phyloP scores from a whole-genome alignment of 2,113 vertebrate species.

The Sminthopsis crassicaudata region DNA sequence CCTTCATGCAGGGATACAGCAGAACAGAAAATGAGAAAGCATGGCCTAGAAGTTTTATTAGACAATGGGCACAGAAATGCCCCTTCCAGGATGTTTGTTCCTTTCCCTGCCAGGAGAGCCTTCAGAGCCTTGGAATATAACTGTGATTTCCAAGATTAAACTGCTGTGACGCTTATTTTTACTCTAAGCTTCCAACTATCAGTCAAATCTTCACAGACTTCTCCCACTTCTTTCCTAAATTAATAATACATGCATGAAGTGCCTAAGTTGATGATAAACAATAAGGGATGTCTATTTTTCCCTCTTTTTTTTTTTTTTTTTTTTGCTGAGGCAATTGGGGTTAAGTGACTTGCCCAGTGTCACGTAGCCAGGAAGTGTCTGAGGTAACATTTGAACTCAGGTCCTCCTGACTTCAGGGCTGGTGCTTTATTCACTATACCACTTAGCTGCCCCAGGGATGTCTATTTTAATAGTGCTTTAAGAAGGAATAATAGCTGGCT shows the following conservation, averaged over 20 bases:
- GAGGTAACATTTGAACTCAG: too few species aligned
- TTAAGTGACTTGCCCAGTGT: too few species aligned
- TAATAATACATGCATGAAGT: too few species aligned
- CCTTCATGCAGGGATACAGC: slow-evolving; percentile 1
- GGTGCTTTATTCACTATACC: too few species aligned
- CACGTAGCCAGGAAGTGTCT: too few species aligned
- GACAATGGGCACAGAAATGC: neutral
- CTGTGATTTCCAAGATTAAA: neutral
- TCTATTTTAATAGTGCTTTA: neutral
- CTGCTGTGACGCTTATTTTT: neutral
- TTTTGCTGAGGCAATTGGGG: too few species aligned
- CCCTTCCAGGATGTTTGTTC: neutral
- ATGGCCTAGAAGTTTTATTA: neutral
- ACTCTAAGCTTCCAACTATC: slow-evolving; percentile 29
- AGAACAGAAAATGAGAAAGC: neutral
- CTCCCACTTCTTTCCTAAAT: neutral
- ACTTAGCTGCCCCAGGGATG: too few species aligned
- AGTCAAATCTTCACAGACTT: slow-evolving; percentile 18
- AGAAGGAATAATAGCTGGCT: neutral
- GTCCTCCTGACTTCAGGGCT: too few species aligned
- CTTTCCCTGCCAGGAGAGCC: neutral
- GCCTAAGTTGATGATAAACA: slow-evolving; percentile 1
- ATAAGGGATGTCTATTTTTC: neutral
- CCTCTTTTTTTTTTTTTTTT: too few species aligned
- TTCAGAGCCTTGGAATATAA: neutral